Evolutionary conservation across 2,797 vertebrate genomes (phyloP).

Genomic region (Spinibarbus caldwelli): DNA sequence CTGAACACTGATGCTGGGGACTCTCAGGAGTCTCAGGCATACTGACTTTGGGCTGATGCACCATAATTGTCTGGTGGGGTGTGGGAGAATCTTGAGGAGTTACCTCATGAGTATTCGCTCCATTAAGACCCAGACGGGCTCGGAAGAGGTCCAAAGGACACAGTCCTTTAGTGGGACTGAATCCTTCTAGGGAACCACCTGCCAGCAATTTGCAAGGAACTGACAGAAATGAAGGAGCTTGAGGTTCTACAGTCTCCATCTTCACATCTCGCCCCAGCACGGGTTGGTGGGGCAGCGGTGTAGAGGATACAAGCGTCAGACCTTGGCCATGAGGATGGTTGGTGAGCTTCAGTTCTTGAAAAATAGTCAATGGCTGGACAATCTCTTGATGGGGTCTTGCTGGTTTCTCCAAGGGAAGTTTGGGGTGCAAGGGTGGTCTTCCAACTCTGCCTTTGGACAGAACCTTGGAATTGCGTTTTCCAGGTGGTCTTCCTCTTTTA

Average conservation of each 20-base stretch:
- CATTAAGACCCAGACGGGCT: slow-evolving; percentile 70
- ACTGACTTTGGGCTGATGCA: slow-evolving; percentile 67
- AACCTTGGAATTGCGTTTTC: slow-evolving; percentile 69
- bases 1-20: slow-evolving; percentile 68
- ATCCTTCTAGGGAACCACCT: slow-evolving; percentile 68
- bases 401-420: slow-evolving; percentile 33
- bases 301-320: slow-evolving; percentile 66
- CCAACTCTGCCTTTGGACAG: slow-evolving; percentile 43
- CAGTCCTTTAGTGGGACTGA: slow-evolving; percentile 78
- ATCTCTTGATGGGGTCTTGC: slow-evolving; percentile 61
- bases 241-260: slow-evolving; percentile 39
- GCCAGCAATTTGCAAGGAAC: slow-evolving; percentile 56
- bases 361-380: slow-evolving; percentile 18
- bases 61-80: slow-evolving; percentile 61
- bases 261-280: slow-evolving; percentile 40
- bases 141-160: slow-evolving; percentile 77
- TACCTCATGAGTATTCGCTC: slow-evolving; percentile 61
- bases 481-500: slow-evolving; percentile 79
- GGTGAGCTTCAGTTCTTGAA: slow-evolving; percentile 60
- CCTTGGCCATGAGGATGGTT: slow-evolving; percentile 72
- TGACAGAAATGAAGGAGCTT: slow-evolving; percentile 41
- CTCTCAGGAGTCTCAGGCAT: slow-evolving; percentile 61
- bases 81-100: slow-evolving; percentile 66
- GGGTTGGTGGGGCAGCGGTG: slow-evolving; percentile 48
- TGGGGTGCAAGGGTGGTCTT: slow-evolving; percentile 67